Conservation (phyloP, 1,140 invertebrate species). For the Diorhabda elongata region DNA sequence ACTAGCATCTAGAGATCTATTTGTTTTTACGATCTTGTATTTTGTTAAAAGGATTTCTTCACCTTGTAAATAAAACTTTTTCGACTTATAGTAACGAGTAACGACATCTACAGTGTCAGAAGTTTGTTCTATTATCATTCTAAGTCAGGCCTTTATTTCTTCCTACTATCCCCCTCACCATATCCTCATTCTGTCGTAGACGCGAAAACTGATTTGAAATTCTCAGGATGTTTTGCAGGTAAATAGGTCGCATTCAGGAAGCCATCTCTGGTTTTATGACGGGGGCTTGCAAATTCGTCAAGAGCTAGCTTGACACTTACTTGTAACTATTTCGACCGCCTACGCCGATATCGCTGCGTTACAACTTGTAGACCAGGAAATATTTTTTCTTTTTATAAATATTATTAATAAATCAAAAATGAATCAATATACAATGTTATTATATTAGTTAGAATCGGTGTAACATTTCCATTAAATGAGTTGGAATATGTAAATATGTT, state of each 20-base stretch:
- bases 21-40: no score
- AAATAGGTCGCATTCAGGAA: constrained; percentile 18
- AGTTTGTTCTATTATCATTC: not conserved
- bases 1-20: no score
- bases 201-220: constrained; percentile 8
- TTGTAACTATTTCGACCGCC: constrained; percentile 11
- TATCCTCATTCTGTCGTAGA: constrained; percentile 3
- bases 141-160: not conserved
- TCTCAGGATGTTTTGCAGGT: constrained; percentile 11
- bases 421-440: no score
- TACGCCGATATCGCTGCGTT: not conserved
- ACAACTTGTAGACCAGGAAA: not conserved
- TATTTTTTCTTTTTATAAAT: not conserved
- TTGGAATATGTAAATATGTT: no score
- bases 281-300: constrained; percentile 16
- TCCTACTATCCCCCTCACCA: not conserved
- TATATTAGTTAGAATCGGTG: no score
- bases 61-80: no score
- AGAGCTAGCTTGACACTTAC: constrained; percentile 10
- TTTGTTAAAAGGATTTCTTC: no score
- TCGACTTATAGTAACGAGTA: not conserved
- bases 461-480: no score
- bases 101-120: not conserved
- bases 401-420: no score
- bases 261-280: constrained; percentile 18